These are phyloP conservation scores for Narcine bancroftii DNA, from an alignment of 2,113 vertebrate species.

Conservation along the genomic window DNA sequence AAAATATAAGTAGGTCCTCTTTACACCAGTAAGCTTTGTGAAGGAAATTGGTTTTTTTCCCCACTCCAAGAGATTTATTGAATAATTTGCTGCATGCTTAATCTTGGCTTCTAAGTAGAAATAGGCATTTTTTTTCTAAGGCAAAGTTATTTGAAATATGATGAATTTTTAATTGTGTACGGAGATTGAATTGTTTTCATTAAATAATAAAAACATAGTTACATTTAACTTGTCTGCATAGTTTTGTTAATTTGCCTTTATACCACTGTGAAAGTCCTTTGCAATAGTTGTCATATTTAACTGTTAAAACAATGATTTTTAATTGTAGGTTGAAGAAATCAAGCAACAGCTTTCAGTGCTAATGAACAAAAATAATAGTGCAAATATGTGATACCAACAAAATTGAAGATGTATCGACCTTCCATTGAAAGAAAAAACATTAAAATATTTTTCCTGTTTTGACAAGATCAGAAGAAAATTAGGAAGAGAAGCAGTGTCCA, in stretches of 20 bases:
- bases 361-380: conserved; percentile 13
- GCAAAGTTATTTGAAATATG: neutral
- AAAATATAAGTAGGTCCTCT: neutral
- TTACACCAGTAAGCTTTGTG: neutral
- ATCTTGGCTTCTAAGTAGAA: neutral
- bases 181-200: neutral
- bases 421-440: neutral
- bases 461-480: neutral
- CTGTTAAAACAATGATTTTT: neutral
- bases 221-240: neutral
- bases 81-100: neutral
- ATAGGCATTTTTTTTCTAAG: neutral
- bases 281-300: neutral
- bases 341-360: conserved; percentile 29
- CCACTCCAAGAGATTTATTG: neutral
- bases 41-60: neutral
- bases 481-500: neutral
- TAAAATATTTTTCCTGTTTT: neutral
- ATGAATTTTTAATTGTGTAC: neutral
- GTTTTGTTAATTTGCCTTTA: neutral
- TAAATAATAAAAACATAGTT: neutral
- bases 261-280: neutral
- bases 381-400: neutral
- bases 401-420: neutral
- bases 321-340: conserved; percentile 30